Conservation (phyloP, 2,797 vertebrate species). For the Neomorphus geoffroyi region DNA sequence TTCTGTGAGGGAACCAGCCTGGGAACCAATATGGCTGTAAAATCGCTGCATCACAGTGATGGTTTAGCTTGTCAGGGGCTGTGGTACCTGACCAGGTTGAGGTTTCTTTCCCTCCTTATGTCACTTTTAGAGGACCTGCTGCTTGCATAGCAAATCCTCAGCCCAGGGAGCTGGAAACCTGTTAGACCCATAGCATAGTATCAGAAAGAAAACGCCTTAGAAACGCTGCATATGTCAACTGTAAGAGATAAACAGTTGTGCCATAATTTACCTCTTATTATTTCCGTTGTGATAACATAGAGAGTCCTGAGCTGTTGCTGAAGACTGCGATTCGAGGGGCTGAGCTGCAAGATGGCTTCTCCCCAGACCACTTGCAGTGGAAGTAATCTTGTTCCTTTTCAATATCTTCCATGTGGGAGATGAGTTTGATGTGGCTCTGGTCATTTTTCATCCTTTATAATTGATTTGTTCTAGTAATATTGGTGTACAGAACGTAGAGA, state of each 20-base stretch:
- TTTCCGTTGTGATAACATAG: not conserved
- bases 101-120: not conserved
- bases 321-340: not conserved
- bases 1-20: not conserved
- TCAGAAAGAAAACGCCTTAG: not conserved
- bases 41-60: not conserved
- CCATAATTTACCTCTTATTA: not conserved
- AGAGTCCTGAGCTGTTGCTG: not conserved
- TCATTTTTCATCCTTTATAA: constrained; percentile 44
- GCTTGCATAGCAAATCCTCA: not conserved
- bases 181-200: not conserved
- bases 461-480: constrained; percentile 47
- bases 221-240: accelerated
- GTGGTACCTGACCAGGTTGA: not conserved
- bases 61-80: not conserved
- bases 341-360: constrained; percentile 49
- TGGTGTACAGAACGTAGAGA: not conserved
- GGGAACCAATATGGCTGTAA: not conserved
- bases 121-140: not conserved
- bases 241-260: not conserved
- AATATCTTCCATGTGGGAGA: not conserved
- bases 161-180: not conserved
- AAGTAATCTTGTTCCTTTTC: constrained; percentile 12
- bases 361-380: not conserved
- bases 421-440: constrained; percentile 12